These are phyloP conservation scores for Mesocentrotus franciscanus DNA, from an alignment of 53 echinoderm and acorn worm species.

Conservation along the genomic window DNA sequence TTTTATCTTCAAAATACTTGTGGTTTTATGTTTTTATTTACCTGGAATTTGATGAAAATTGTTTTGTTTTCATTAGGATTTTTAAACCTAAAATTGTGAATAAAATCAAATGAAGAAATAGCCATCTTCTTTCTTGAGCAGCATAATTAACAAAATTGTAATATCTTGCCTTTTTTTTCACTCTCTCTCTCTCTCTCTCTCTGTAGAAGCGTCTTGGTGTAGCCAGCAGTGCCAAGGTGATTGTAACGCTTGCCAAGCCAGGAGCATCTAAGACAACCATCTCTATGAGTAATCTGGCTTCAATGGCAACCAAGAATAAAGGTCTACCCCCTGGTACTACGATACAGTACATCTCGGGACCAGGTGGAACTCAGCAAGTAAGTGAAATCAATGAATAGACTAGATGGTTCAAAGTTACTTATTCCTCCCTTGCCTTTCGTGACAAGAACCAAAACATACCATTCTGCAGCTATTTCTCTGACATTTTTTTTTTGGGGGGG, in stretches of 20 bases:
- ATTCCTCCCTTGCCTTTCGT: too few species aligned
- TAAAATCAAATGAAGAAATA: neutral
- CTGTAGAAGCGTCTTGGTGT: conserved; percentile 45
- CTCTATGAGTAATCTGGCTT: conserved; percentile 62
- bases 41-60: too few species aligned
- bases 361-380: conserved; percentile 58
- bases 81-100: neutral
- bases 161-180: neutral
- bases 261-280: conserved; percentile 51
- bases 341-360: conserved; percentile 67
- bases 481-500: neutral
- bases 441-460: neutral
- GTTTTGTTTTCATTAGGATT: too few species aligned
- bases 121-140: neutral
- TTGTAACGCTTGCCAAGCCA: conserved; percentile 58
- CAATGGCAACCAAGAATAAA: conserved; percentile 63
- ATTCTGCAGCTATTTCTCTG: neutral
- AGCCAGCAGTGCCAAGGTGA: conserved; percentile 28
- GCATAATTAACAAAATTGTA: neutral
- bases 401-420: too few species aligned
- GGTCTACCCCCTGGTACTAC: conserved; percentile 52
- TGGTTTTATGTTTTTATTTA: too few species aligned
- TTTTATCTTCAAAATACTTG: too few species aligned
- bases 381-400: neutral
- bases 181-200: neutral